A percentile compares a stretch with the other conserved stretches of the same genome.
Conservation (phyloP, 2,797 vertebrate genomes). For the Xenops minutus region DNA sequence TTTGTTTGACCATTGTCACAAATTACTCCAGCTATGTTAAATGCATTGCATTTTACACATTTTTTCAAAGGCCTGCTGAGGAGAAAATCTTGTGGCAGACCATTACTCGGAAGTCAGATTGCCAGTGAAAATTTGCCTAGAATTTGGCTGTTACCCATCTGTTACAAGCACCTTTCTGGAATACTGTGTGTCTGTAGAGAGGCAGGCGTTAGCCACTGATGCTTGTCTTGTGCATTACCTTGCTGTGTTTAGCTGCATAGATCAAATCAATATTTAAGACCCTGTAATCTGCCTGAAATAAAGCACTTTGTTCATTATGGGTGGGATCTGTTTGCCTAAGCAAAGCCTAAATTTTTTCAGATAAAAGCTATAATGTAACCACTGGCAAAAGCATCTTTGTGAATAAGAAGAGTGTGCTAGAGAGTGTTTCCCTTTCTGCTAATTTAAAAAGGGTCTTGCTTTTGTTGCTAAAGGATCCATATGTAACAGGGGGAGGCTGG, state of each 20-base stretch:
- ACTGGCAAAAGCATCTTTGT: background rate
- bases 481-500: background rate
- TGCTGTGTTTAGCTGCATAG: background rate
- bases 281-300: background rate
- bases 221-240: background rate
- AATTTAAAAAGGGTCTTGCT: background rate
- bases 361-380: background rate
- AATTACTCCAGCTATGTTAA: background rate
- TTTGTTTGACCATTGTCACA: background rate
- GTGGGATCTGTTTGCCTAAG: background rate
- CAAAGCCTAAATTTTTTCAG: background rate
- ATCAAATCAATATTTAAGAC: background rate
- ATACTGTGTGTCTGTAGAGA: background rate
- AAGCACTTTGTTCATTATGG: background rate
- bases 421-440: background rate
- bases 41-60: background rate
- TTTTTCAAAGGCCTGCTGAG: background rate
- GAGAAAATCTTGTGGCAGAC: background rate
- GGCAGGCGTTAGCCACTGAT: background rate
- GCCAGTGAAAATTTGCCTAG: background rate
- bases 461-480: background rate
- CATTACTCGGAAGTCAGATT: background rate
- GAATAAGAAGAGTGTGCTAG: background rate
- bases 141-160: background rate
- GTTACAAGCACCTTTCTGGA: background rate